These are phyloP conservation scores for Chaetura pelagica DNA, from an alignment of 2,113 vertebrate species.

Conservation along the genomic window DNA sequence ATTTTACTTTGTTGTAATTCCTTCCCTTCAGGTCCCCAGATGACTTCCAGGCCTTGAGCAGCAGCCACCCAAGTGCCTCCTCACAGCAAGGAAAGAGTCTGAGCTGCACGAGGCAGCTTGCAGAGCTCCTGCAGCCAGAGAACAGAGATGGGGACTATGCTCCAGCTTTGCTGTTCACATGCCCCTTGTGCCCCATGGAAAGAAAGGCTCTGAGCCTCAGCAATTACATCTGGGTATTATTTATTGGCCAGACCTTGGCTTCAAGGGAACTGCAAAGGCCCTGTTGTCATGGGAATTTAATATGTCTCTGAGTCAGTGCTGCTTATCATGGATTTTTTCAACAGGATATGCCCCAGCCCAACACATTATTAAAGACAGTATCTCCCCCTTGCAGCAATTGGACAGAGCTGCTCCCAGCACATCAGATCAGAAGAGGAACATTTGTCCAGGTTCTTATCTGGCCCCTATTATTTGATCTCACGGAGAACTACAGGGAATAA, in stretches of 20 bases:
- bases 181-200: background rate
- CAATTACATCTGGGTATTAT: background rate
- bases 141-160: background rate
- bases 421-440: background rate
- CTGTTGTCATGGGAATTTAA: accelerated
- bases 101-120: background rate
- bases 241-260: background rate
- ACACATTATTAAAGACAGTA: background rate
- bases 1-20: background rate
- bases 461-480: background rate
- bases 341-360: background rate
- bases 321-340: background rate
- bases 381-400: background rate
- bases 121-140: background rate
- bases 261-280: background rate
- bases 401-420: background rate
- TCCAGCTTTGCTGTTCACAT: background rate
- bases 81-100: background rate
- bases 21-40: background rate
- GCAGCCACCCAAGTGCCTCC: background rate
- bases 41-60: background rate
- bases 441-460: background rate
- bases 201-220: background rate
- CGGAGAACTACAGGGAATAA: accelerated
- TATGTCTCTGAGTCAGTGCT: background rate